Conservation (phyloP, 2,797 vertebrate genomes). For the Mallotus villosus region DNA sequence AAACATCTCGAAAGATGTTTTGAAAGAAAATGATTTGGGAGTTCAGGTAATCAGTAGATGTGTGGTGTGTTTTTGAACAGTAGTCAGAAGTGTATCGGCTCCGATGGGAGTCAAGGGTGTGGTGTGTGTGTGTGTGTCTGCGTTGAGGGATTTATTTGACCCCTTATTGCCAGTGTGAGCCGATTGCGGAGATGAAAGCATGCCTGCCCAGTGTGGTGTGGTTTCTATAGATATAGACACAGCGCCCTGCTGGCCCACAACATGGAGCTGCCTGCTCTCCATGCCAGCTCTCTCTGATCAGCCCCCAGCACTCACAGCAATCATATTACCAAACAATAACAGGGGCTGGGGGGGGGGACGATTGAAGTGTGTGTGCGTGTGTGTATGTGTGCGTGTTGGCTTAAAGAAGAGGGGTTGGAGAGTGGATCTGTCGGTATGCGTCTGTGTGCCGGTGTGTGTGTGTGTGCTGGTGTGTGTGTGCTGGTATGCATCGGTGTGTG, state of each 20-base stretch:
- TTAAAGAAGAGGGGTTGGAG: background rate
- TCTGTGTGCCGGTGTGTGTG: slow-evolving; percentile 9
- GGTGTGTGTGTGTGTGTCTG: slow-evolving; percentile 33
- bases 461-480: slow-evolving; percentile 25
- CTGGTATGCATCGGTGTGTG: slow-evolving; percentile 16
- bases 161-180: slow-evolving; percentile 78
- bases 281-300: slow-evolving; percentile 61
- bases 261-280: slow-evolving; percentile 76
- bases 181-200: slow-evolving; percentile 90
- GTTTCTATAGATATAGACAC: slow-evolving; percentile 91
- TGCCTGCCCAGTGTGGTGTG: slow-evolving; percentile 78
- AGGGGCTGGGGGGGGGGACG: slow-evolving; percentile 51
- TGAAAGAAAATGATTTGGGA: background rate
- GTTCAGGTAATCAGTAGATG: background rate
- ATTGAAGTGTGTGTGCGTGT: slow-evolving; percentile 53
- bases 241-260: slow-evolving; percentile 78
- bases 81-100: background rate
- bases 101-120: slow-evolving; percentile 14
- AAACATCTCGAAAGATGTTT: slow-evolving; percentile 36
- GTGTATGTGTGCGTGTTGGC: slow-evolving; percentile 40
- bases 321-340: slow-evolving; percentile 81
- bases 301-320: slow-evolving; percentile 71
- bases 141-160: slow-evolving; percentile 72
- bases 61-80: background rate
- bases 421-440: slow-evolving; percentile 5